phyloP scores from a whole-genome alignment of 2,888 invertebrate genomes.

The Panzeria rudis region DNA sequence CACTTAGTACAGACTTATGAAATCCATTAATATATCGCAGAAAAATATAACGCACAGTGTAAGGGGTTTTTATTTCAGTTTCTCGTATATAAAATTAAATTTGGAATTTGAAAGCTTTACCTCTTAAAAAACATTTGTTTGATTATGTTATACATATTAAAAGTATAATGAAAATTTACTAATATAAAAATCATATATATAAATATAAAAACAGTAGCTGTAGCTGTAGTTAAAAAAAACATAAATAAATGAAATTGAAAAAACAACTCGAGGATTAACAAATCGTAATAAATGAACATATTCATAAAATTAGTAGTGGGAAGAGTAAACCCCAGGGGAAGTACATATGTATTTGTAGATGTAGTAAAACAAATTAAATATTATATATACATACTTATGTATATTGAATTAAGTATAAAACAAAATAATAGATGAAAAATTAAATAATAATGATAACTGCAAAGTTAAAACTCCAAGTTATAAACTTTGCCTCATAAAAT shows the following conservation, averaged over 20 bases:
- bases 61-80: conserved; percentile 1
- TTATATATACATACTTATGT: conserved; percentile 42
- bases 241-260: conserved; percentile 41
- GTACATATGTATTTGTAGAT: conserved; percentile 74
- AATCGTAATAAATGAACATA: conserved; percentile 64
- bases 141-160: conserved; percentile 5
- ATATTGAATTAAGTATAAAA: conserved; percentile 57
- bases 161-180: conserved; percentile 42
- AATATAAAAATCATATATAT: conserved; percentile 51
- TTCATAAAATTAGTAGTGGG: conserved; percentile 67
- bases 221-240: conserved; percentile 69
- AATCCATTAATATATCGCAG: background rate
- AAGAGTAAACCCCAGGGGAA: conserved; percentile 63
- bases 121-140: conserved; percentile 34
- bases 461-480: conserved; percentile 70
- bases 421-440: conserved; percentile 52
- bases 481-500: conserved; percentile 70
- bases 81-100: background rate
- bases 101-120: conserved; percentile 49
- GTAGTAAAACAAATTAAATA: conserved; percentile 73
- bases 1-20: background rate
- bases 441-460: conserved; percentile 55
- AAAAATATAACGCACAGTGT: conserved; percentile 52
- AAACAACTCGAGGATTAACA: conserved; percentile 56
- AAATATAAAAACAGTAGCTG: conserved; percentile 67